Conservation (phyloP, 2,888 invertebrate species). For the Tenthredo livida region DNA sequence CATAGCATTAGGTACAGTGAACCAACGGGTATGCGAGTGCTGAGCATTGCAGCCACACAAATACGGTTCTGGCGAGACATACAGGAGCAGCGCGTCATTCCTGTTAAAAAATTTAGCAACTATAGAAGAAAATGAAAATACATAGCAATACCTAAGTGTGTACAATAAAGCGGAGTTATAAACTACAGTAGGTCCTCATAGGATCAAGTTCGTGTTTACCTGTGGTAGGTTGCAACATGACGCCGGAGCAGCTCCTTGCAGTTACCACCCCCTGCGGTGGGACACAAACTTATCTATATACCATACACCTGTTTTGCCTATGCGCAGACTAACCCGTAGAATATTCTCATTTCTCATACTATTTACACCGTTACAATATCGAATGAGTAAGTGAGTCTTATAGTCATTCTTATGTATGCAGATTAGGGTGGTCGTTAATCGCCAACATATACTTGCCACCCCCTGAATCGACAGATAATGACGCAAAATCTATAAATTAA, state of each 20-base stretch:
- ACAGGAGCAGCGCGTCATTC: conserved; percentile 74
- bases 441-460: no score
- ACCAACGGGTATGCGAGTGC: conserved; percentile 70
- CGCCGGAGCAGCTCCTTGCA: conserved; percentile 78
- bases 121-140: conserved; percentile 53
- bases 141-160: conserved; percentile 67
- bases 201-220: conserved; percentile 78
- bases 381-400: background rate
- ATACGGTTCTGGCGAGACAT: conserved; percentile 75
- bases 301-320: conserved; percentile 35
- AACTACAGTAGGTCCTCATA: conserved; percentile 76
- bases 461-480: no score
- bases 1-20: conserved; percentile 47
- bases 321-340: conserved; percentile 33
- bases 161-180: conserved; percentile 75
- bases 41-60: conserved; percentile 75
- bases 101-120: conserved; percentile 68
- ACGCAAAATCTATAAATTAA: no score
- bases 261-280: conserved; percentile 79
- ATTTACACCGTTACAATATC: background rate
- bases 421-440: no score
- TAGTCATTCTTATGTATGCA: background rate
- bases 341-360: background rate
- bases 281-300: conserved; percentile 79
- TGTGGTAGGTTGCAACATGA: conserved; percentile 78